Base-by-base conservation (phyloP, 2,888 invertebrate species). In the Drosophila aldrichi region DNA sequence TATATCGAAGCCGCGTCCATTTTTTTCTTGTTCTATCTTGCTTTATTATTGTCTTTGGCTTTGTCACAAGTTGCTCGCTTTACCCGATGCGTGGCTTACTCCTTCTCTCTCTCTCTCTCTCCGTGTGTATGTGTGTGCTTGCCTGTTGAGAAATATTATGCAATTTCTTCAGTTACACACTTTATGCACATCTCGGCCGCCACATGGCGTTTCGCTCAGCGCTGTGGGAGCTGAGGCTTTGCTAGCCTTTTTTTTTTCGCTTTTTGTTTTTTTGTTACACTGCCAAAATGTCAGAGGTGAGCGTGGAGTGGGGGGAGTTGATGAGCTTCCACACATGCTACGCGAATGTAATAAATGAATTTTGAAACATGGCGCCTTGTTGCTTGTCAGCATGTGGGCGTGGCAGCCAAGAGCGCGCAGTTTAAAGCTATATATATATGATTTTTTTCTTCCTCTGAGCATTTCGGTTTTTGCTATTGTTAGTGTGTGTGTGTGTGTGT, bases 81-180 rank as follows among this genome's bases (percentile, higher is more conserved):
- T 77, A 75, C 77, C 75, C 54, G n/a, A n/a, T n/a, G n/a, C n/a
- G n/a, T n/a, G n/a, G n/a, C n/a, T n/a, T n/a, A n/a, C n/a, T n/a
- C 61, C n/a, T 49, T 49, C 9, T 44, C 20, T 22, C 20, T 22
- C 54, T 63, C n/a, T 49, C 14, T 49, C 9, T 44, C 14, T 52
- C 20, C 46, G 22, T 29, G 18, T 56, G 41, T 52, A 51, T 48
- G 55, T 56, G 54, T 54, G 48, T 57, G 60, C 29, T 56, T 32
- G 69, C 64, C 44, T 73, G 65, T 48, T 69, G 59, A 71, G 68
- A 89, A 86, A 87, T 87, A 82, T 89, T 86, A 84, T 89, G 87
- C 84, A 86, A 87, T 86, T 86, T 89, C 77, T 74, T 82, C 86
- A 78, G 75, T 77, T 86, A 73, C 61, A 74, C 70, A 88, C 77